These are phyloP conservation scores for Drosophila azteca DNA, from an alignment of 1,140 invertebrate species.

Conservation along the genomic window DNA sequence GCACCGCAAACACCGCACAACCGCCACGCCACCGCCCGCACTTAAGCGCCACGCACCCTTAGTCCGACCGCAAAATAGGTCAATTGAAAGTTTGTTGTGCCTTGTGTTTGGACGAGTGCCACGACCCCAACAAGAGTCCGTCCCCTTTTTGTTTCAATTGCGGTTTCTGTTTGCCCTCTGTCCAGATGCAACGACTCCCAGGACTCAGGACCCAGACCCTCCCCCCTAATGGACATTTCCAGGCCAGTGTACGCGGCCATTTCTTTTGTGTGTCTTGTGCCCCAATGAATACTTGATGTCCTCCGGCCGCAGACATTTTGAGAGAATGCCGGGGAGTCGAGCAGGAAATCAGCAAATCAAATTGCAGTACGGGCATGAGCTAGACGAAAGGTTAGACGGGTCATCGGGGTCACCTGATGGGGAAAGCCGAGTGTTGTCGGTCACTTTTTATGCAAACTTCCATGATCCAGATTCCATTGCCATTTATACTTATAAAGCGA, in stretches of 20 bases:
- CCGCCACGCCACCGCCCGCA: neutral
- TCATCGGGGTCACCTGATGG: no score
- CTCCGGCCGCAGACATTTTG: constrained; percentile 6
- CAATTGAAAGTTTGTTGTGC: constrained; percentile 53
- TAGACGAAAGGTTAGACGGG: neutral
- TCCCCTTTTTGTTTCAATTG: constrained; percentile 22
- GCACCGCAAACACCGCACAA: neutral
- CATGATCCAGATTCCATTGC: no score
- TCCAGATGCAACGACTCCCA: constrained; percentile 7
- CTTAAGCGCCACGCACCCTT: neutral
- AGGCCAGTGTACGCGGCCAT: neutral
- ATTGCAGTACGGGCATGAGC: constrained; percentile 5
- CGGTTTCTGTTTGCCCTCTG: constrained; percentile 22
- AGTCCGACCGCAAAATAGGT: constrained; percentile 56
- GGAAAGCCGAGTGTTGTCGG: no score
- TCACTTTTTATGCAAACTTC: no score
- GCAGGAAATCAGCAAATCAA: constrained; percentile 21
- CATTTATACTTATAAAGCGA: no score
- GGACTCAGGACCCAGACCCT: neutral
- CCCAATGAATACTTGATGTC: constrained; percentile 40
- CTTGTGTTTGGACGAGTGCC: constrained; percentile 1
- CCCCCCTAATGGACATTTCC: constrained; percentile 16
- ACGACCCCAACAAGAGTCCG: neutral
- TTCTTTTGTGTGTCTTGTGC: constrained; percentile 14
- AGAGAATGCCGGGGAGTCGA: neutral